Percentiles rank a stretch among this genome's conserved stretches.
These are phyloP conservation scores for Hippocampus abdominalis DNA, from an alignment of 2,113 vertebrate species.

Conservation along the genomic window DNA sequence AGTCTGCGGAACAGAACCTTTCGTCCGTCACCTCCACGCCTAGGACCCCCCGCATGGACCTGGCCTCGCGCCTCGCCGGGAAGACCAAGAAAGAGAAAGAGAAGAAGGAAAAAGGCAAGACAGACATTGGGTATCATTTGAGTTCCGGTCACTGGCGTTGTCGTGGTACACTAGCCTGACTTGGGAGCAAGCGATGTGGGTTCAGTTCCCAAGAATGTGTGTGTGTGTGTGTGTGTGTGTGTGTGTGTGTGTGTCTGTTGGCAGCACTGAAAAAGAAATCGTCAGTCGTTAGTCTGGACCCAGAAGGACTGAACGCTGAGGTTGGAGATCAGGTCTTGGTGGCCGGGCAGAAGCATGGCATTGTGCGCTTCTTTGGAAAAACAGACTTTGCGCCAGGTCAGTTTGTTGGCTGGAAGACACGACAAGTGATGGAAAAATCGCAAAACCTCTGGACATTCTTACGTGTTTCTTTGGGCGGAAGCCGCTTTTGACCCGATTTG, in stretches of 20 bases:
- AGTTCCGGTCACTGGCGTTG: no score
- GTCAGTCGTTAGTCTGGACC: conserved; percentile 77
- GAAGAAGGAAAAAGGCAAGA: conserved; percentile 71
- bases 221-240: neutral
- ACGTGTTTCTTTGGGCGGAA: no score
- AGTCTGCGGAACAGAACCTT: conserved; percentile 72
- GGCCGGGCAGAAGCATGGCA: conserved; percentile 84
- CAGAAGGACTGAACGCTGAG: conserved; percentile 81
- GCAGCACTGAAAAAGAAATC: conserved; percentile 80
- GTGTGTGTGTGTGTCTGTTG: neutral
- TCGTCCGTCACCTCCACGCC: conserved; percentile 86
- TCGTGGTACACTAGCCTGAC: no score
- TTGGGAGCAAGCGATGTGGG: no score
- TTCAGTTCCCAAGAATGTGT: no score
- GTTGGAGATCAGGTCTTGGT: conserved; percentile 87
- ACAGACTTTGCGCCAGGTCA: conserved; percentile 89
- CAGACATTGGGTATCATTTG: conserved; percentile 12
- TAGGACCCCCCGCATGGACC: conserved; percentile 82
- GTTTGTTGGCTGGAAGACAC: neutral
- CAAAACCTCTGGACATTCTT: no score
- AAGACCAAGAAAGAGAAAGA: conserved; percentile 85
- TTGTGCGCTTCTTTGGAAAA: conserved; percentile 84
- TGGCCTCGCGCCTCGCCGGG: conserved; percentile 79
- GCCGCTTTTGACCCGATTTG: no score
- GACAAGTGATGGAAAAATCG: no score